Evolutionary conservation across 2,113 vertebrate species (phyloP).

Genomic region (Pristiophorus japonicus): DNA sequence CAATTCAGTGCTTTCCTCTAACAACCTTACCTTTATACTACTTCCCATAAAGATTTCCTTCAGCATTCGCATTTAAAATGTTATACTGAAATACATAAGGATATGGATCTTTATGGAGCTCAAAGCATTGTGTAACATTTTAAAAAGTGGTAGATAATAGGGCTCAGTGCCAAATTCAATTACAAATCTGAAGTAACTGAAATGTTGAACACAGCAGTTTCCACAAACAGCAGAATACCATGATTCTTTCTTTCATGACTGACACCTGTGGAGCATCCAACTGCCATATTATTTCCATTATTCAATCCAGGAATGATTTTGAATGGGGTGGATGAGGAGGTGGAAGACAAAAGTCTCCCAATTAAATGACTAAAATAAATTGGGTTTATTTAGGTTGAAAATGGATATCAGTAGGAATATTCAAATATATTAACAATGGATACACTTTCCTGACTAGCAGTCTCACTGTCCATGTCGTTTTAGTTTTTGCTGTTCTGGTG

Average conservation of each 20-base stretch:
- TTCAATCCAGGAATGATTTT: not conserved
- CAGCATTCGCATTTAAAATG: not conserved
- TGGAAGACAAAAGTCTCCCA: not conserved
- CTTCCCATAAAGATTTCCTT: not conserved
- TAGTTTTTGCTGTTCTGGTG: not conserved
- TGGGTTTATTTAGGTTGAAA: not conserved
- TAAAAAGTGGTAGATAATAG: not conserved
- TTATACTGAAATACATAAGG: not conserved
- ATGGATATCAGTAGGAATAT: not conserved
- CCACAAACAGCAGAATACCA: not conserved
- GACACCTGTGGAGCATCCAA: not conserved
- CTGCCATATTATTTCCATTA: not conserved
- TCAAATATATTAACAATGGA: not conserved
- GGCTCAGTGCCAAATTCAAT: not conserved
- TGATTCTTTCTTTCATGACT: not conserved
- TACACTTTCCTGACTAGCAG: not conserved
- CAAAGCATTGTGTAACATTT: not conserved
- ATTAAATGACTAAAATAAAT: not conserved
- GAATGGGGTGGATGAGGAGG: not conserved
- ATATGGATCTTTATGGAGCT: not conserved
- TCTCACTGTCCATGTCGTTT: not conserved
- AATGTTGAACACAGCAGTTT: too few relatives aligned
- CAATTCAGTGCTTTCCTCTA: not conserved
- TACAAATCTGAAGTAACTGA: too few relatives aligned
- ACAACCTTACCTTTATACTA: not conserved